Percentiles rank a stretch among this genome's conserved stretches.
Conservation (phyloP, 2,797 vertebrate genomes). For the Lepidocolaptes lacrymiger region DNA sequence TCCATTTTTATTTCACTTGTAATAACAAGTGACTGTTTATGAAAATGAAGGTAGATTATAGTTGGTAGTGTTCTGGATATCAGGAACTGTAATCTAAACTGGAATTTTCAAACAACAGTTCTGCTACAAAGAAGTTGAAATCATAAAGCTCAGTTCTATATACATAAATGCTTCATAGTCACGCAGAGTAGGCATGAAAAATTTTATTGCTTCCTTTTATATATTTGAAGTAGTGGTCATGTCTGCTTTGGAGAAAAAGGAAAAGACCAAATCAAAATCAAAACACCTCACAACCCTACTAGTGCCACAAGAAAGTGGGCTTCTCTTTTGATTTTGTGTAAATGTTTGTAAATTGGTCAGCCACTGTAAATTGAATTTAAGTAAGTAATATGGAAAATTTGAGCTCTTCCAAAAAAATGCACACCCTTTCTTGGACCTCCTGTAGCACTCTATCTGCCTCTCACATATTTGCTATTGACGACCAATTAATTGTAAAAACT, state of each 20-base stretch:
- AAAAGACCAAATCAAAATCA: not conserved
- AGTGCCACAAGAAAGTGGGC: conserved; percentile 30
- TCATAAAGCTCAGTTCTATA: not conserved
- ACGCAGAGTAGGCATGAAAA: not conserved
- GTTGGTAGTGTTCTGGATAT: conserved; percentile 2
- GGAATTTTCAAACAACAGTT: conserved; percentile 61
- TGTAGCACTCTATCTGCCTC: conserved; percentile 69
- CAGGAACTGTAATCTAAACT: conserved; percentile 52
- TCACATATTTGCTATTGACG: conserved; percentile 52
- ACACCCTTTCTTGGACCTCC: conserved; percentile 56
- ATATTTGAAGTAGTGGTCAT: conserved; percentile 19
- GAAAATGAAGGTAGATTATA: conserved; percentile 41
- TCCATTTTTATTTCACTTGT: conserved; percentile 14
- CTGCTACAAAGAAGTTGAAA: conserved; percentile 31
- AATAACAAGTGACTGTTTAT: conserved; percentile 20
- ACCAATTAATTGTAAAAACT: conserved; percentile 55
- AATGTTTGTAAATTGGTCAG: conserved; percentile 68
- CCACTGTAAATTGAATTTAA: conserved; percentile 57
- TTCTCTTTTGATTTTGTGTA: conserved; percentile 58
- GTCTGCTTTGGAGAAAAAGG: not conserved
- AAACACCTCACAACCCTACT: not conserved
- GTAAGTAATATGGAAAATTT: conserved; percentile 47
- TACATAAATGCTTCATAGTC: conserved; percentile 45
- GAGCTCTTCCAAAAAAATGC: conserved; percentile 36
- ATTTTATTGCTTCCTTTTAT: conserved; percentile 43